Percentiles rank a stretch among this genome's conserved stretches.
Conservation (phyloP, 2,888 invertebrate genomes). For the Drosophila rellima region DNA sequence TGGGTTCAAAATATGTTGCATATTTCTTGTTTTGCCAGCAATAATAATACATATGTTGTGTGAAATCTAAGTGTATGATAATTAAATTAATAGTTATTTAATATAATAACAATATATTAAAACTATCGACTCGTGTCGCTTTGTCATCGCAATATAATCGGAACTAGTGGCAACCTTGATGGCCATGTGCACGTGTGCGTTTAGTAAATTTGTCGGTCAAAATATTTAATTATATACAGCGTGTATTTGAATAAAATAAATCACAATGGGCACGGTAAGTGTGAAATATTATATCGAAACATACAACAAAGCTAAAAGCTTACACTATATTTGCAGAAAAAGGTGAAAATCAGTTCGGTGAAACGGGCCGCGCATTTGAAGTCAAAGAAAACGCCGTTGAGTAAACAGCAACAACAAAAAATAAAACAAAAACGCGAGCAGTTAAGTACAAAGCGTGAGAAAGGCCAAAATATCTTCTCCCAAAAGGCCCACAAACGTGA, state of each 20-base stretch:
- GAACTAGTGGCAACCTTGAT: conserved; percentile 21
- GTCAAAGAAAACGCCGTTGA: conserved; percentile 81
- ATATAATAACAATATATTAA: neutral
- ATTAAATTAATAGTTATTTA: neutral
- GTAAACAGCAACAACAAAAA: conserved; percentile 83
- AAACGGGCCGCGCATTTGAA: conserved; percentile 85
- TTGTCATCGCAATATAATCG: conserved; percentile 10
- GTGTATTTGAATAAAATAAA: conserved; percentile 15
- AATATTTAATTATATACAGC: neutral
- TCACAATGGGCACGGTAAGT: conserved; percentile 64
- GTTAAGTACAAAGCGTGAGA: conserved; percentile 74
- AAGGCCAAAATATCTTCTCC: conserved; percentile 81
- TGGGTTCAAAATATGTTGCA: neutral
- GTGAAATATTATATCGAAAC: neutral
- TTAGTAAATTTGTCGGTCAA: conserved; percentile 13
- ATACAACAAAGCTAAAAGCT: too few species aligned
- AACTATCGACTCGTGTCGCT: neutral
- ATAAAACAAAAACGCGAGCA: conserved; percentile 73
- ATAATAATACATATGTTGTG: too few species aligned
- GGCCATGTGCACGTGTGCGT: conserved; percentile 67
- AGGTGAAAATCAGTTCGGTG: conserved; percentile 85
- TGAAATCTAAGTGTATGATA: too few species aligned
- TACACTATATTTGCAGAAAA: conserved; percentile 79
- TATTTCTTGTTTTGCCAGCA: too few species aligned
- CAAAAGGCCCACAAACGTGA: conserved; percentile 81